Conservation (phyloP, 2,888 invertebrate species). For the Apamea crenata region DNA sequence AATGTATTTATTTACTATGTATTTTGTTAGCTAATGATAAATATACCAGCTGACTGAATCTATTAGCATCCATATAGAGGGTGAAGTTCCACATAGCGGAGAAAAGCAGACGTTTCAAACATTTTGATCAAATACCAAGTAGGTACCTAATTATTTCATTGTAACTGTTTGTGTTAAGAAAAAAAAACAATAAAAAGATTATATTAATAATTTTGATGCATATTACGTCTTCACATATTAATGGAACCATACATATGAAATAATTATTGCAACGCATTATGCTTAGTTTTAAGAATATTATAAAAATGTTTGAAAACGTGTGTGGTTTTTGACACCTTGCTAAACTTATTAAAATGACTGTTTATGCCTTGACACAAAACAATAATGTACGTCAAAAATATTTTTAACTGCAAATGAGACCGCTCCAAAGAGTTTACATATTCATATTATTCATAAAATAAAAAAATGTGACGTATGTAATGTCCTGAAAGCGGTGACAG, state of each 20-base stretch:
- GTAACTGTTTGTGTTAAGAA: background rate
- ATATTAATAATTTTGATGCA: background rate
- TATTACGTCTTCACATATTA: background rate
- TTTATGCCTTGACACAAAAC: background rate
- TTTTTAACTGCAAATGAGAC: constrained; percentile 14
- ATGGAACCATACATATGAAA: background rate
- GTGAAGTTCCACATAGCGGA: background rate
- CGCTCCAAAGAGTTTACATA: constrained; percentile 28
- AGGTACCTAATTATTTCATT: background rate
- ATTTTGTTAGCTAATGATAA: background rate
- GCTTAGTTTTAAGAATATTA: background rate
- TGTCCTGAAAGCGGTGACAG: constrained; percentile 28
- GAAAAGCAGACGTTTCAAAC: background rate
- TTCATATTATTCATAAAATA: constrained; percentile 40
- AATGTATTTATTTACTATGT: background rate
- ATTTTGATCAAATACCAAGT: background rate
- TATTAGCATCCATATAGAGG: background rate
- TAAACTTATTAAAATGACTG: background rate
- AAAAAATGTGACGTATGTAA: constrained; percentile 40
- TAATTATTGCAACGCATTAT: background rate
- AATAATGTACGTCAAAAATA: background rate
- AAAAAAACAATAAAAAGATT: background rate
- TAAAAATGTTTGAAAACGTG: background rate
- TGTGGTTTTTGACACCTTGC: background rate
- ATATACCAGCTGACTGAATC: background rate